A percentile compares a stretch with the other conserved stretches of the same genome.
These are phyloP conservation scores for Himantopus leucocephalus DNA, from an alignment of 2,113 vertebrate genomes.

Conservation along the genomic window DNA sequence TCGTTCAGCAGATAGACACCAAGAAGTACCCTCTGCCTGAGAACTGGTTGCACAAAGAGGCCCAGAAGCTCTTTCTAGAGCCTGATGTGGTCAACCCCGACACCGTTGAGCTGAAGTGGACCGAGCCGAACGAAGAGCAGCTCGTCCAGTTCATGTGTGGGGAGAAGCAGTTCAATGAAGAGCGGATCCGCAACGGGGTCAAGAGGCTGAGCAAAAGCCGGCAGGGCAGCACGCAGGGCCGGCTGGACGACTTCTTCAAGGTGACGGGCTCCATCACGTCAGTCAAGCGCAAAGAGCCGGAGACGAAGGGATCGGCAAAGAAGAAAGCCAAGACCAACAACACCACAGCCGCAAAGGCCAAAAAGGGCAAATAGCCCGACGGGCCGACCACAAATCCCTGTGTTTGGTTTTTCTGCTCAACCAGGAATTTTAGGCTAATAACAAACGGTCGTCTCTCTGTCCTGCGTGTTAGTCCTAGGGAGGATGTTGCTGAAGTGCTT, in stretches of 20 bases:
- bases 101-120: conserved; percentile 87
- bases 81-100: conserved; percentile 87
- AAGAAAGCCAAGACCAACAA: conserved; percentile 86
- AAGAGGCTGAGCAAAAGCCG: conserved; percentile 89
- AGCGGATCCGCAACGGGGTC: conserved; percentile 87
- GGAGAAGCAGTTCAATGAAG: conserved; percentile 97
- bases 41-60: conserved; percentile 92
- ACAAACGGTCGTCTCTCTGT: background rate
- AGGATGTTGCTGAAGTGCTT: background rate
- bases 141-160: conserved; percentile 88
- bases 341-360: conserved; percentile 75
- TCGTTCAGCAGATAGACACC: conserved; percentile 87
- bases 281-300: conserved; percentile 87
- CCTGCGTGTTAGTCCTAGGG: background rate
- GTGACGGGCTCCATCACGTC: conserved; percentile 93
- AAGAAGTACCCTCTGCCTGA: conserved; percentile 88
- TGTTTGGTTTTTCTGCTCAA: background rate
- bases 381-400: fast-evolving
- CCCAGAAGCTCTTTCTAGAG: conserved; percentile 86
- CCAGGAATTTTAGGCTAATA: background rate
- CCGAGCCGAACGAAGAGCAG: conserved; percentile 84
- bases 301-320: conserved; percentile 84
- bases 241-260: conserved; percentile 94
- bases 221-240: conserved; percentile 93
- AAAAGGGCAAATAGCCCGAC: conserved; percentile 77